These are phyloP conservation scores for Scotopteryx bipunctaria DNA, from an alignment of 2,888 invertebrate species.

Conservation along the genomic window DNA sequence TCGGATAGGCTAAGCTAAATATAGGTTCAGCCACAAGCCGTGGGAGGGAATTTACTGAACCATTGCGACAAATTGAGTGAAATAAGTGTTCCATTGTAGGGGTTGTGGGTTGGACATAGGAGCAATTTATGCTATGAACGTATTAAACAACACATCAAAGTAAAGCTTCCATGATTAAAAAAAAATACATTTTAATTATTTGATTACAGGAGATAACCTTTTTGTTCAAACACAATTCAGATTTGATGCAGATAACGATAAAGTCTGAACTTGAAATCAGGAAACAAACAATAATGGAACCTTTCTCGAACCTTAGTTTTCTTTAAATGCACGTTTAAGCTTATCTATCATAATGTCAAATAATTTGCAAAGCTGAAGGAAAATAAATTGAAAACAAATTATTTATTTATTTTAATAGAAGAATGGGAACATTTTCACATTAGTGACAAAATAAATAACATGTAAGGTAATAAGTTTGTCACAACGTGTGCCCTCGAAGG, in stretches of 20 bases:
- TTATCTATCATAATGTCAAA: too few relatives aligned
- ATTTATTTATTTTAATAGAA: too few relatives aligned
- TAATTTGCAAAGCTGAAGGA: too few relatives aligned
- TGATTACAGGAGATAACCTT: not conserved
- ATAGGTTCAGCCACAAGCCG: constrained; percentile 56
- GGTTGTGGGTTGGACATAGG: constrained; percentile 13
- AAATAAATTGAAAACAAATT: too few relatives aligned
- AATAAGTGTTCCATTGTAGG: constrained; percentile 28
- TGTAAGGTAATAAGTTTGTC: constrained; percentile 9
- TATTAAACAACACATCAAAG: not conserved
- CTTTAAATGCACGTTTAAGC: too few relatives aligned
- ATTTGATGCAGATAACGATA: too few relatives aligned
- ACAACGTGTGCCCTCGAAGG: constrained; percentile 32
- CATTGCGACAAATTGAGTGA: constrained; percentile 45
- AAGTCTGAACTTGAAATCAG: too few relatives aligned
- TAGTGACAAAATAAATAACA: not conserved
- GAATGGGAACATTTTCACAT: not conserved
- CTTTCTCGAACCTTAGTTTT: too few relatives aligned
- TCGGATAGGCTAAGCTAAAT: constrained; percentile 45
- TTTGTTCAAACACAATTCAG: too few relatives aligned
- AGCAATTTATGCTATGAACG: not conserved
- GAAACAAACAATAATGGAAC: too few relatives aligned
- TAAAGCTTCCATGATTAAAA: not conserved
- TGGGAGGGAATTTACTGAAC: constrained; percentile 49
- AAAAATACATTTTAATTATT: not conserved